phyloP scores from a whole-genome alignment of 1,140 invertebrate species.

The Holcopasites calliopsidis region DNA sequence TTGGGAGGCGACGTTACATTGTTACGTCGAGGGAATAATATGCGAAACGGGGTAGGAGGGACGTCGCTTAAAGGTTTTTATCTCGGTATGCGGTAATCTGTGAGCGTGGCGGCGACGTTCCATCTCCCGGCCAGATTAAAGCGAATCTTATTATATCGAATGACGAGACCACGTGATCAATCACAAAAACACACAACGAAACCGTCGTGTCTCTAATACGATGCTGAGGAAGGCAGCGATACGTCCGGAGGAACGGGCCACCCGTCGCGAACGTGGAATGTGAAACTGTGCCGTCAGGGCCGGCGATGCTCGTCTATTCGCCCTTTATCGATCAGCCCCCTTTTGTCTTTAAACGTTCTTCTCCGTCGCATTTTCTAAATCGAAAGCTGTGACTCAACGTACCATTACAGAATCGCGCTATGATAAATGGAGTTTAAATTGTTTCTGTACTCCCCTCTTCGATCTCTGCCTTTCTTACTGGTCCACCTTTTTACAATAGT shows the following conservation, averaged over 20 bases:
- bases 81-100: conserved; percentile 44
- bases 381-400: not conserved
- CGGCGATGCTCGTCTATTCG: conserved; percentile 48
- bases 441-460: too few relatives aligned
- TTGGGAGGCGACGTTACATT: not conserved
- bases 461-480: too few relatives aligned
- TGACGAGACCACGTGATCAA: conserved; percentile 78
- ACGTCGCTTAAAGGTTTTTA: conserved; percentile 34
- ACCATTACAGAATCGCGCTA: too few relatives aligned
- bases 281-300: conserved; percentile 75
- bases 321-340: conserved; percentile 46
- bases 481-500: too few relatives aligned
- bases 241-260: conserved; percentile 71
- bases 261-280: conserved; percentile 78
- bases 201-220: conserved; percentile 75
- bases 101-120: conserved; percentile 14
- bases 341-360: too few relatives aligned
- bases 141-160: conserved; percentile 76
- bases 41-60: not conserved
- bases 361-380: not conserved
- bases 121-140: conserved; percentile 71
- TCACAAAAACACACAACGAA: conserved; percentile 78
- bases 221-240: conserved; percentile 65
- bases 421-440: too few relatives aligned
- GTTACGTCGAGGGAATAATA: conserved; percentile 25